phyloP scores from a whole-genome alignment of 2,888 invertebrate genomes.

The Oscheius sp. region DNA sequence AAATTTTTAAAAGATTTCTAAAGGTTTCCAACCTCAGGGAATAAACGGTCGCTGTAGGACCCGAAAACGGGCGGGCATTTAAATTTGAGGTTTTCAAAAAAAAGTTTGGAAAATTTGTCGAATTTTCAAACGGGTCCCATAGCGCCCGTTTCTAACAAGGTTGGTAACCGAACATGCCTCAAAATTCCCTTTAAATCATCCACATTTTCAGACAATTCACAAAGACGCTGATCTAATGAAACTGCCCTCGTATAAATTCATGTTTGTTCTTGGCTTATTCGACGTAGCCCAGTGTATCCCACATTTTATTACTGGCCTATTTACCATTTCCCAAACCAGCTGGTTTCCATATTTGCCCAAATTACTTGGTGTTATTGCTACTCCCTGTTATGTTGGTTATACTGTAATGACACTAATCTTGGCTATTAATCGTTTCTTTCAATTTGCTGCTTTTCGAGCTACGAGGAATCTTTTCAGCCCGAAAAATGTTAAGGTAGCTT shows the following conservation, averaged over 20 bases:
- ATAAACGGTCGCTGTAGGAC: too few relatives aligned
- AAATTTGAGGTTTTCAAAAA: too few relatives aligned
- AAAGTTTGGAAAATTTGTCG: too few relatives aligned
- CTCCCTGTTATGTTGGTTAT: conserved; percentile 65
- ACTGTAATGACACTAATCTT: conserved; percentile 63
- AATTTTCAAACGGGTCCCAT: too few relatives aligned
- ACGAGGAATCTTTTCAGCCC: background rate
- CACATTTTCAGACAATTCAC: conserved; percentile 53
- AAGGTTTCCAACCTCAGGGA: too few relatives aligned
- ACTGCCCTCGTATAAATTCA: conserved; percentile 63
- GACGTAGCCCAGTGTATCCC: conserved; percentile 62
- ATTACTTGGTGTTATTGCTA: conserved; percentile 62
- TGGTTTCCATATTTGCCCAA: conserved; percentile 38
- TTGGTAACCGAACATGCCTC: too few relatives aligned
- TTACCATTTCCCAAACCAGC: conserved; percentile 55
- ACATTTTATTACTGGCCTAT: conserved; percentile 63
- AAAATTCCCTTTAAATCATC: too few relatives aligned
- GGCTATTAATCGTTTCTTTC: conserved; percentile 58
- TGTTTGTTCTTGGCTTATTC: conserved; percentile 60
- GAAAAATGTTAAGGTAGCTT: conserved; percentile 38
- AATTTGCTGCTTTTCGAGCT: conserved; percentile 45
- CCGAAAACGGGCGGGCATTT: too few relatives aligned
- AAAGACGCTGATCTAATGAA: conserved; percentile 58
- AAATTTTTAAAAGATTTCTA: background rate
- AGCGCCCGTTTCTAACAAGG: too few relatives aligned